Conservation (phyloP, 2,888 invertebrate species). For the Drosophila fungiperda region DNA sequence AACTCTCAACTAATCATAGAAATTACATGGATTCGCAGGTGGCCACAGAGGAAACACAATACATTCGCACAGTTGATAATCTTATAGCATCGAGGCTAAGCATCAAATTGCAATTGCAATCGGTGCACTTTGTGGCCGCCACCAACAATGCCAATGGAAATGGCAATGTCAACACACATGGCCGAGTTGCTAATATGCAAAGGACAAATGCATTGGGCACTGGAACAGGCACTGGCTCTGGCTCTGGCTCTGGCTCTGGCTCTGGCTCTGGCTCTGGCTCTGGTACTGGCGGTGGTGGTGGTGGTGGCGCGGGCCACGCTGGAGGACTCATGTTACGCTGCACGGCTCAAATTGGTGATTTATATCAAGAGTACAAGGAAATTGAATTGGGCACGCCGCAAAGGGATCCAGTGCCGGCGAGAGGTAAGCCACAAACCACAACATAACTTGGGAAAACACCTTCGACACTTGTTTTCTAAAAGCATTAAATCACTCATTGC, state of each 20-base stretch:
- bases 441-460: constrained; percentile 20
- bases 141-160: constrained; percentile 27
- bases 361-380: constrained; percentile 90
- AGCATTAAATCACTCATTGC: constrained; percentile 54
- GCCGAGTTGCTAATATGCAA: constrained; percentile 57
- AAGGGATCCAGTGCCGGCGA: constrained; percentile 90
- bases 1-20: constrained; percentile 28
- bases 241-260: constrained; percentile 23
- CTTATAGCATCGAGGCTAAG: constrained; percentile 84
- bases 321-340: constrained; percentile 89
- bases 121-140: constrained; percentile 83
- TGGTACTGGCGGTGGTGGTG: neutral
- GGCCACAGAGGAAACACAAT: constrained; percentile 83
- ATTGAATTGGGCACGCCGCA: constrained; percentile 90
- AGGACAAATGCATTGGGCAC: constrained; percentile 61
- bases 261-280: constrained; percentile 27
- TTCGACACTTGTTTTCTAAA: constrained; percentile 39
- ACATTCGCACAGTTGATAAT: constrained; percentile 84
- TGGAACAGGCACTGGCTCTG: constrained; percentile 19
- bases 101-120: constrained; percentile 84
- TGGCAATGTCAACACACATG: constrained; percentile 43
- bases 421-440: constrained; percentile 87
- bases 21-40: constrained; percentile 75
- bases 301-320: constrained; percentile 56
- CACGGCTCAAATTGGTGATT: constrained; percentile 89